Conservation (phyloP, 2,797 vertebrate genomes). For the Anas acuta region DNA sequence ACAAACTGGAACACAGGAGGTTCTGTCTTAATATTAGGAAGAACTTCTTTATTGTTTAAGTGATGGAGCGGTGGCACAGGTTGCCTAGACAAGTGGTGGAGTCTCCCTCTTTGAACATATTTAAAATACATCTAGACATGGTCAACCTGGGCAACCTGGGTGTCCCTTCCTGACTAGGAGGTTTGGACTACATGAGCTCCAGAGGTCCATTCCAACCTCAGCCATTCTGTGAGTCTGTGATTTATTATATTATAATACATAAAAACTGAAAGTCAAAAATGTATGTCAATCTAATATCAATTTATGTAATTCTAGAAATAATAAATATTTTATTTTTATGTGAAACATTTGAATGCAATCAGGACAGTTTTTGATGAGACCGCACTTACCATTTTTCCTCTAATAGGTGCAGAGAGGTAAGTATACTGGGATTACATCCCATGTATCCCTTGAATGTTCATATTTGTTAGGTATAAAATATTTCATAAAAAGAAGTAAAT, state of each 20-base stretch:
- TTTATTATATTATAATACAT: not conserved
- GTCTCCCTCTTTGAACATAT: not conserved
- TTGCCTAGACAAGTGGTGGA: not conserved
- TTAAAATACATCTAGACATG: not conserved
- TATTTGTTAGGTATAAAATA: not conserved
- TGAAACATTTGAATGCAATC: not conserved
- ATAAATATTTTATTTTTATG: fast-evolving
- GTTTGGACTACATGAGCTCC: not conserved
- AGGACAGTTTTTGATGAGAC: not conserved
- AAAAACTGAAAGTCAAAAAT: not conserved
- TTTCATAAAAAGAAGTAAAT: not conserved
- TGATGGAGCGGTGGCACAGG: not conserved
- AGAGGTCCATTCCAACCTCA: not conserved
- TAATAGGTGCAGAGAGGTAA: not conserved
- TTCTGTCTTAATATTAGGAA: not conserved
- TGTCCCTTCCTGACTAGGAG: not conserved
- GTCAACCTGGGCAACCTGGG: not conserved
- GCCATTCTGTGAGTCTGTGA: not conserved
- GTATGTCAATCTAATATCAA: not conserved
- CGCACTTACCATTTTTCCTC: not conserved
- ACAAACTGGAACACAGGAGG: not conserved
- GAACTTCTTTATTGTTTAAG: too few species aligned
- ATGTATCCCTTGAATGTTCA: not conserved
- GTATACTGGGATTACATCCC: not conserved
- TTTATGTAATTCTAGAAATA: fast-evolving